phyloP scores from a whole-genome alignment of 2,797 vertebrate genomes.

The Halcyon smyrnensis region DNA sequence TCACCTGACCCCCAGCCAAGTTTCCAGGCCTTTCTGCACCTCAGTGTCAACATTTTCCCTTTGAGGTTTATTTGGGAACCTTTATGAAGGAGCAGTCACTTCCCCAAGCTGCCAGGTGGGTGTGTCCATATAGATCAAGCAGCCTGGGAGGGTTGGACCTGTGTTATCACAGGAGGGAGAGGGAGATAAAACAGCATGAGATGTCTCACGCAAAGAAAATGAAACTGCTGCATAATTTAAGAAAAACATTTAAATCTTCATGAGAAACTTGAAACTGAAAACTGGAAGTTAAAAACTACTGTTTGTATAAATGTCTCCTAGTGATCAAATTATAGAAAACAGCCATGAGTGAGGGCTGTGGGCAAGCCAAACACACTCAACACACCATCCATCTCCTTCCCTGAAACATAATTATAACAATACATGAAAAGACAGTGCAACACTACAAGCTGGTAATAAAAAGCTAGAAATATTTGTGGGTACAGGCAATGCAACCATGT shows the following conservation, averaged over 20 bases:
- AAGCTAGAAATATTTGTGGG: background rate
- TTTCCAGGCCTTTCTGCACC: background rate
- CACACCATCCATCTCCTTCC: background rate
- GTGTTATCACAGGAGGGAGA: fast-evolving
- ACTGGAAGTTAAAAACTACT: conserved; percentile 29
- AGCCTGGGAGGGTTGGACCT: fast-evolving
- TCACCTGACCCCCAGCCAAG: background rate
- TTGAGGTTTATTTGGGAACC: background rate
- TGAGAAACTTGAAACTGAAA: background rate
- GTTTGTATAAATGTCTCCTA: background rate
- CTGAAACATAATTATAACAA: background rate
- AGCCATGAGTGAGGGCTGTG: background rate
- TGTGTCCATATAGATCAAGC: background rate
- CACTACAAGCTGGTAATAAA: background rate
- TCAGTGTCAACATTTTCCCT: background rate
- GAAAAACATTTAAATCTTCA: background rate
- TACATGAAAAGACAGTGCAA: background rate
- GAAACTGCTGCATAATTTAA: background rate
- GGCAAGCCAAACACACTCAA: background rate
- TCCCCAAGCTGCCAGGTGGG: fast-evolving
- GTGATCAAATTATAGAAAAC: conserved; percentile 13
- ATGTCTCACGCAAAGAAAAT: background rate
- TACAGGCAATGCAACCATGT: background rate
- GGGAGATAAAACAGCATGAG: background rate
- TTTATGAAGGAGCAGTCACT: background rate